A percentile compares a stretch with the other conserved stretches of the same genome.
phyloP scores from a whole-genome alignment of 2,797 vertebrate genomes.

The Pantherophis vulpinus region DNA sequence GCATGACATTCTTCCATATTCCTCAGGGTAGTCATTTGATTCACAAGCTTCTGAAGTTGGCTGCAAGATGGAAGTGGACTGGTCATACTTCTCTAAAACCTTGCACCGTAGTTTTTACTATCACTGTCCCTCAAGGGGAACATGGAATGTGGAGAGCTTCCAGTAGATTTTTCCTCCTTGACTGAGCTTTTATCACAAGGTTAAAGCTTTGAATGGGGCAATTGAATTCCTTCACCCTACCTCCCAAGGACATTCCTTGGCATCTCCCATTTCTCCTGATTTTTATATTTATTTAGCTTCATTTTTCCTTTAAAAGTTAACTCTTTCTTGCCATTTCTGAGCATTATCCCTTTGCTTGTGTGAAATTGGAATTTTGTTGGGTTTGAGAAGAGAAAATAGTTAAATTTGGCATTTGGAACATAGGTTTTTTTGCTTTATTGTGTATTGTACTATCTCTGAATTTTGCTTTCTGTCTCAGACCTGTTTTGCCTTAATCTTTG shows the following conservation, averaged over 20 bases:
- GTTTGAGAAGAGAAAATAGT: background rate
- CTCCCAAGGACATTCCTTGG: background rate
- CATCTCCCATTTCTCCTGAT: background rate
- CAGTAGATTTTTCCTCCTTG: background rate
- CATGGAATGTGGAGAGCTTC: background rate
- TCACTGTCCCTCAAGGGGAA: background rate
- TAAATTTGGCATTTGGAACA: background rate
- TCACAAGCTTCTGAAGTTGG: background rate
- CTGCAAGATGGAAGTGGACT: background rate
- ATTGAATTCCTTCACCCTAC: background rate
- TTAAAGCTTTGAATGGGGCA: background rate
- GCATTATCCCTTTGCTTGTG: background rate
- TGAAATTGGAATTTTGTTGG: background rate
- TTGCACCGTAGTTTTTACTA: background rate
- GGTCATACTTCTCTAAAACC: background rate
- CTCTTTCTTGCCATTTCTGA: background rate
- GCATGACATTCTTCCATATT: background rate
- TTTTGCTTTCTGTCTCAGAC: background rate
- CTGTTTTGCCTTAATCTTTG: background rate
- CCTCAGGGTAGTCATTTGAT: background rate
- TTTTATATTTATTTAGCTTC: background rate
- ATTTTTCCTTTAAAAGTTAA: background rate
- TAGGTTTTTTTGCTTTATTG: background rate
- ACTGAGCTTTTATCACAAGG: background rate
- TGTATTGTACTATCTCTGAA: background rate